Evolutionary conservation across 2,113 vertebrate species (phyloP).

Genomic region (Antechinus stuartii): DNA sequence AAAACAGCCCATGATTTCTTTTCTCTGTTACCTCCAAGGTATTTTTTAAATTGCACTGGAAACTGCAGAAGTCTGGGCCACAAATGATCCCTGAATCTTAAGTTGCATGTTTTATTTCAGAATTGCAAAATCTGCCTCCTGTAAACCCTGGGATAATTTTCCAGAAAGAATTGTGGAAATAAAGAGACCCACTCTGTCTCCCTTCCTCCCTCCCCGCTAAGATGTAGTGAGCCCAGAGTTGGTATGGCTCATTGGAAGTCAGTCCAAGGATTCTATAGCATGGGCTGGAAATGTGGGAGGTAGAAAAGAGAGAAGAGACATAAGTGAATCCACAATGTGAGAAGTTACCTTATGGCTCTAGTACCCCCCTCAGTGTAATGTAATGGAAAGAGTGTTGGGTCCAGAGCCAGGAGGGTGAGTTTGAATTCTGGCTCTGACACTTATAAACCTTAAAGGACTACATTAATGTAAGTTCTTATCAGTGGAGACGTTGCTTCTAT

Average conservation of each 20-base stretch:
- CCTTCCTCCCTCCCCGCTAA: background rate
- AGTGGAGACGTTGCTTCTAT: constrained; percentile 16
- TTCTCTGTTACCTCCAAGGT: background rate
- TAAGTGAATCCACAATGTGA: background rate
- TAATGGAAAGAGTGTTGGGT: background rate
- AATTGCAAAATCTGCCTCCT: background rate
- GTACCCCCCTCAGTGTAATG: background rate
- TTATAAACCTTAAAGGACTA: background rate
- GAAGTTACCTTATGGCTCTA: background rate
- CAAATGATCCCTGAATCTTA: background rate
- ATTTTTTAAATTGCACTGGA: background rate
- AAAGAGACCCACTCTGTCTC: background rate
- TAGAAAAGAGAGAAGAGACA: background rate
- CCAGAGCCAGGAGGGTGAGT: background rate
- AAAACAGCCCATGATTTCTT: background rate
- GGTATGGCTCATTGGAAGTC: background rate
- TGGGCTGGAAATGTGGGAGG: background rate
- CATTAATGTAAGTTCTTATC: background rate
- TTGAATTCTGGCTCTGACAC: background rate
- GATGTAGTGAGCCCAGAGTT: background rate
- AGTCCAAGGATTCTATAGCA: background rate
- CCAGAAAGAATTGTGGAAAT: background rate
- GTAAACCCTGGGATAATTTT: background rate
- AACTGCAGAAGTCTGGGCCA: background rate
- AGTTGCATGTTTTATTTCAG: background rate